Evolutionary conservation across 2,797 vertebrate genomes (phyloP).

Genomic region (Lepilemur septentrionalis): DNA sequence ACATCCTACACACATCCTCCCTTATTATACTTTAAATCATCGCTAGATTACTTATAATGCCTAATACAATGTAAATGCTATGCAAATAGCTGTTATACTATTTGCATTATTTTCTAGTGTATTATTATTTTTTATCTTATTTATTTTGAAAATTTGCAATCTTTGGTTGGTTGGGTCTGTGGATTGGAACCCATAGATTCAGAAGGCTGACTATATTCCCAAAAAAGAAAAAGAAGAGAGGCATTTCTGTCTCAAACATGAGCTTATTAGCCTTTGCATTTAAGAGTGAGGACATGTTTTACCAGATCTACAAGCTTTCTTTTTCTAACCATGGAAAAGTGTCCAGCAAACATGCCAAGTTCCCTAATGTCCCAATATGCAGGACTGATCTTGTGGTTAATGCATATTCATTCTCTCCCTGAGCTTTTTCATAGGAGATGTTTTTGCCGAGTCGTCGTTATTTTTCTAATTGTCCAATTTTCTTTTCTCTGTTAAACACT

Average conservation of each 20-base stretch:
- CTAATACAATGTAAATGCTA: neutral
- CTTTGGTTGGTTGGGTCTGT: neutral
- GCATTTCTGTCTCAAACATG: neutral
- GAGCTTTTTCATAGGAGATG: constrained; percentile 8
- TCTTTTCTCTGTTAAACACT: constrained; percentile 76
- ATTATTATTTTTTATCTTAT: neutral
- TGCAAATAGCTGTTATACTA: neutral
- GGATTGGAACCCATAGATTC: neutral
- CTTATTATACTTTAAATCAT: neutral
- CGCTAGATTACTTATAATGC: neutral
- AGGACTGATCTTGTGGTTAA: neutral
- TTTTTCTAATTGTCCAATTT: constrained; percentile 78
- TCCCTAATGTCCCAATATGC: neutral
- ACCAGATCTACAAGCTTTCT: neutral
- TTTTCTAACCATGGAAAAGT: constrained; percentile 16
- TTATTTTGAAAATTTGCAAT: neutral
- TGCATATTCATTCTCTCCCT: constrained; percentile 29
- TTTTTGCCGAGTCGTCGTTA: constrained; percentile 55
- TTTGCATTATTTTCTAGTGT: neutral
- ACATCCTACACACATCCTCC: too few species aligned
- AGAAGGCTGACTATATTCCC: neutral
- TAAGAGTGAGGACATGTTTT: constrained; percentile 29
- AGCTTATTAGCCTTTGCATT: neutral
- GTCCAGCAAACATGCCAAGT: constrained; percentile 54
- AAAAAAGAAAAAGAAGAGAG: neutral